Percentiles rank a stretch among this genome's conserved stretches.
phyloP scores from a whole-genome alignment of 2,113 vertebrate species.

The Noctilio leporinus region DNA sequence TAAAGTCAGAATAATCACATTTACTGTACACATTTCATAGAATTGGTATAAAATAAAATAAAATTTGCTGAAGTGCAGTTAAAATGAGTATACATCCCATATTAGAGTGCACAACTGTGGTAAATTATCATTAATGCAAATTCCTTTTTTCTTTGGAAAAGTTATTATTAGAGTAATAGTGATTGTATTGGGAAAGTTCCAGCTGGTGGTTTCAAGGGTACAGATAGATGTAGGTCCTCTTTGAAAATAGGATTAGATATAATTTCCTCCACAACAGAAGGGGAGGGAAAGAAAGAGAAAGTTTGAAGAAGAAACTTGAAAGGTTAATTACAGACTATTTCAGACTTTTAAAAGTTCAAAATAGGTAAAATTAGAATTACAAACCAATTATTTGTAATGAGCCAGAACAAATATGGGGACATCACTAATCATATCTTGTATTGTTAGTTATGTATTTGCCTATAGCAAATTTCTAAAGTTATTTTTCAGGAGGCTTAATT shows the following conservation, averaged over 20 bases:
- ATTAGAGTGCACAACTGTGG: neutral
- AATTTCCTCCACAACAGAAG: neutral
- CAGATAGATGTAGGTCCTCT: neutral
- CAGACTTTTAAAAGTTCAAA: neutral
- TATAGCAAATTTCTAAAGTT: neutral
- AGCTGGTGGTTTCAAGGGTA: neutral
- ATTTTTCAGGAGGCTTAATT: slow-evolving; percentile 6
- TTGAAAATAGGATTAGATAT: neutral
- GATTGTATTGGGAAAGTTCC: neutral
- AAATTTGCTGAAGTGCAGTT: neutral
- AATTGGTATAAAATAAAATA: neutral
- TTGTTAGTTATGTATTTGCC: neutral
- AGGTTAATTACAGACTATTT: neutral
- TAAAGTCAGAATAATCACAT: neutral
- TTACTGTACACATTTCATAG: neutral
- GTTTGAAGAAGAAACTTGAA: neutral
- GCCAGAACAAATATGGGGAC: neutral
- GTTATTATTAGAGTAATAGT: neutral
- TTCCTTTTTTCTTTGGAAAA: neutral
- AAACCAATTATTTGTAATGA: neutral
- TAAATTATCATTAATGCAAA: neutral
- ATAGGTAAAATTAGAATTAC: neutral
- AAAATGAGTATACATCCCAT: neutral
- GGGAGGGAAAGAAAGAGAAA: neutral
- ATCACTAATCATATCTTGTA: neutral